phyloP scores from a whole-genome alignment of 1,140 invertebrate species.

The Drosophila bocki region DNA sequence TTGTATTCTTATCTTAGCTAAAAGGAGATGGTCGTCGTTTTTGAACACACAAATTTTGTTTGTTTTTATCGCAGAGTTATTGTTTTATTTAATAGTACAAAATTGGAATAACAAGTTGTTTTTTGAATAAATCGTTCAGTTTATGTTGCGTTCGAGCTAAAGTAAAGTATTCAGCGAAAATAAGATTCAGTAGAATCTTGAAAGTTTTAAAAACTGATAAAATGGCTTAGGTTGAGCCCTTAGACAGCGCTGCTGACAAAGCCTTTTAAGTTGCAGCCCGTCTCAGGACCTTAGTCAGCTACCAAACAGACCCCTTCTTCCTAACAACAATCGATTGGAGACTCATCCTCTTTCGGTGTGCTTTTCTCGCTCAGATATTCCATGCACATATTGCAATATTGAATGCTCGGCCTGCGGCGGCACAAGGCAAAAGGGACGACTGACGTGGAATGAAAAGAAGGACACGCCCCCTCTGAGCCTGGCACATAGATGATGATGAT shows the following conservation, averaged over 20 bases:
- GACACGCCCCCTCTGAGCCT: slow-evolving; percentile 8
- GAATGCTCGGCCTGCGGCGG: slow-evolving; percentile 59
- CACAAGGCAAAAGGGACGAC: slow-evolving; percentile 14
- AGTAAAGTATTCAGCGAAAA: background rate
- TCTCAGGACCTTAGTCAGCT: slow-evolving; percentile 18
- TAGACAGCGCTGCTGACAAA: slow-evolving; percentile 9
- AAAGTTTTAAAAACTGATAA: background rate
- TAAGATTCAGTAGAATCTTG: background rate
- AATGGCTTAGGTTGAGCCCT: slow-evolving; percentile 5
- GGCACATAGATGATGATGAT: slow-evolving; percentile 19
- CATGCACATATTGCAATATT: slow-evolving; percentile 66
- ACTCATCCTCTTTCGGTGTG: slow-evolving; percentile 12
- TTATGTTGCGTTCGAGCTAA: background rate
- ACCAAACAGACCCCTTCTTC: background rate
- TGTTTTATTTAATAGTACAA: background rate
- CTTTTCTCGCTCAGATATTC: slow-evolving; percentile 28
- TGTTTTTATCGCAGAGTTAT: background rate
- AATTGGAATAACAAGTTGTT: background rate
- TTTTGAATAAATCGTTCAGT: background rate
- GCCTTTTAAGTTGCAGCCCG: slow-evolving; percentile 9
- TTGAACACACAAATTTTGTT: background rate
- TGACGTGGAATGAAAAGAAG: slow-evolving; percentile 13
- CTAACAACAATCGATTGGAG: slow-evolving; percentile 50
- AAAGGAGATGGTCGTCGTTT: too few relatives aligned
- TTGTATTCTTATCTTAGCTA: slow-evolving; percentile 16